Evolutionary conservation across 2,113 vertebrate species (phyloP), one percentile per base, ranked within the genome.

Genomic region (Chascanopsetta lugubris): DNA sequence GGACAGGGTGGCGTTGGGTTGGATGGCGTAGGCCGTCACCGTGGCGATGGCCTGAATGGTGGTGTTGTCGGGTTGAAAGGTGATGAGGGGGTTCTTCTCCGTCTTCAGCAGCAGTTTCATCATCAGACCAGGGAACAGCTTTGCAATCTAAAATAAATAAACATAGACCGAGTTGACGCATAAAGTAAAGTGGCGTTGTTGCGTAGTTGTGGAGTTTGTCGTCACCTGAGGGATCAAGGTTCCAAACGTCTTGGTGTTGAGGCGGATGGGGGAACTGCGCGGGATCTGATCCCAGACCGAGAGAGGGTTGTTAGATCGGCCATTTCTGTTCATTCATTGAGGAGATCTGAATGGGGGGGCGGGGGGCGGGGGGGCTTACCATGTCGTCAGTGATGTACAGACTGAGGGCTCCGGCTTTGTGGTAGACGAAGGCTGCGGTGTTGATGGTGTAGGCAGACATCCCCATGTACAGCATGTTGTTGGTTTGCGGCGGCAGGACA

Each of bases 341-440:
- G 5, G 15, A 30, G 26, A 42, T 6, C n/a, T 20, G 40, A 42
- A n/a, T 26, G 2, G 0, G n/a, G 4, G 6, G 26, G 29, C 1
- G 0, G n/a, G 4, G 6, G 26, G n/a, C n/a, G 29, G 2, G 0
- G n/a, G 4, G 6, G 26, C 85, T 77, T 61, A 93, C 93, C 92
- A 92, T 92, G 64, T 93, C 88, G 6, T 94, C 91, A 4, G 91
- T 93, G 73, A 94, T 76, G 75, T 84, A 75, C 50, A 92, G 54
- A 53, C 68, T 85, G 27, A 94, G 79, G 10, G 38, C 82, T 58
- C 89, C 90, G 2, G 91, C 90, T 6, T 7, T 83, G 80, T 88
- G 72, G 84, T 93, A 94, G 26, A 92, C 92, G 11, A 93, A 94
- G 18, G 69, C 87, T 18, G 90, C 93, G 11, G 91, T 87, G 80